phyloP scores from a whole-genome alignment of 2,888 invertebrate genomes.

The Cosmia trapezina region DNA sequence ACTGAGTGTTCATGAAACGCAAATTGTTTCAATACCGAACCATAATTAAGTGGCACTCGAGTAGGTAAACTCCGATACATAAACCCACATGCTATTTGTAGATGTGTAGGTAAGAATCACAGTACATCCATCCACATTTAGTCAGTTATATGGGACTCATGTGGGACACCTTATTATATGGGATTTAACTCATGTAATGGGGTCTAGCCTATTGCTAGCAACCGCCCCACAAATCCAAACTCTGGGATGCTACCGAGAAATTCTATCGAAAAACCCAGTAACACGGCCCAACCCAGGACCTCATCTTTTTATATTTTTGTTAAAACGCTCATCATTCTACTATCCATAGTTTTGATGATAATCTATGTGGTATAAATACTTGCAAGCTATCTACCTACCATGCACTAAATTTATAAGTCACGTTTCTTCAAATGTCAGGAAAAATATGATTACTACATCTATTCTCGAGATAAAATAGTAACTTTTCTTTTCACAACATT shows the following conservation, averaged over 20 bases:
- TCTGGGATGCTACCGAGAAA: too few relatives aligned
- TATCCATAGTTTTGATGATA: neutral
- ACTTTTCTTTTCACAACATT: slow-evolving; percentile 37
- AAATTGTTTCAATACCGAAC: neutral
- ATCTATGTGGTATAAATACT: neutral
- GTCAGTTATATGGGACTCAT: too few relatives aligned
- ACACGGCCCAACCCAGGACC: too few relatives aligned
- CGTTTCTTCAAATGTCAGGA: neutral
- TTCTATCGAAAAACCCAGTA: too few relatives aligned
- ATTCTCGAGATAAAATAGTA: neutral
- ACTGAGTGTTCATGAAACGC: neutral
- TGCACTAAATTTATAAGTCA: neutral
- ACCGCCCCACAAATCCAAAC: too few relatives aligned
- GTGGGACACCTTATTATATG: too few relatives aligned
- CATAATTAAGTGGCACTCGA: neutral
- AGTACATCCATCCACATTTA: too few relatives aligned
- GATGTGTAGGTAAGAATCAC: neutral
- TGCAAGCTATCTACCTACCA: neutral
- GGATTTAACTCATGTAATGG: too few relatives aligned
- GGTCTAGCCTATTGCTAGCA: too few relatives aligned
- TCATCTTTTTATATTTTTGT: neutral
- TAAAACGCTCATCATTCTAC: neutral
- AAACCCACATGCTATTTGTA: neutral
- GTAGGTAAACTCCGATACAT: neutral
- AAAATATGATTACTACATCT: neutral